Conservation (phyloP, 2,888 invertebrate genomes). For the Netelia inedita region DNA sequence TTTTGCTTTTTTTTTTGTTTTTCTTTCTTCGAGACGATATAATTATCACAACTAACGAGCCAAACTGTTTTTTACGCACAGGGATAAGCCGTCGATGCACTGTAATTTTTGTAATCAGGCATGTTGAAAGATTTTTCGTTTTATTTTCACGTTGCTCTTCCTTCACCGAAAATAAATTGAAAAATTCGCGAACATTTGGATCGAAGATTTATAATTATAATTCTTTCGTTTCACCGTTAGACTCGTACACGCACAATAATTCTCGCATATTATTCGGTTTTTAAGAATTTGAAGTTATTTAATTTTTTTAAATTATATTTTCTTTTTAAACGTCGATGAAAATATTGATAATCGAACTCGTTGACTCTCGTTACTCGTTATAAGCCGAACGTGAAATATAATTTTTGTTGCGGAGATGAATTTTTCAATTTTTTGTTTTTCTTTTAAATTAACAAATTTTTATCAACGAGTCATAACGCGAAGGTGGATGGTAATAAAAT, state of each 20-base stretch:
- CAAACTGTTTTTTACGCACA: constrained; percentile 76
- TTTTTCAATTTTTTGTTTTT: background rate
- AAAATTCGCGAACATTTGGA: background rate
- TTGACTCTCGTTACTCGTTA: background rate
- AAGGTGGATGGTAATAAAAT: background rate
- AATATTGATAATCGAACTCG: background rate
- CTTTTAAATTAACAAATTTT: background rate
- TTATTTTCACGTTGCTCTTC: constrained; percentile 1
- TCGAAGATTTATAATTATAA: constrained; percentile 31
- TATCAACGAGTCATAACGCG: too few relatives aligned
- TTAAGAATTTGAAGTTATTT: constrained; percentile 12
- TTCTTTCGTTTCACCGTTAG: constrained; percentile 36
- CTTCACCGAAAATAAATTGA: background rate
- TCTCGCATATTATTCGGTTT: background rate
- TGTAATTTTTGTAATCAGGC: constrained; percentile 77
- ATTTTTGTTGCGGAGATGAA: too few relatives aligned
- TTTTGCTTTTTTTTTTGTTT: background rate
- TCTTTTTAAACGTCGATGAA: background rate
- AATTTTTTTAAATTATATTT: background rate
- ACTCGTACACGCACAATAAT: constrained; percentile 15
- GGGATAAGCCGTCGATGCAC: constrained; percentile 77
- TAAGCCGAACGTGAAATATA: background rate
- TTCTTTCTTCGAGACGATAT: background rate
- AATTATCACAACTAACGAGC: constrained; percentile 9
- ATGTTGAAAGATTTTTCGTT: constrained; percentile 70